Evolutionary conservation across 2,888 invertebrate species (phyloP).

Genomic region (Chaitophorus viminalis): DNA sequence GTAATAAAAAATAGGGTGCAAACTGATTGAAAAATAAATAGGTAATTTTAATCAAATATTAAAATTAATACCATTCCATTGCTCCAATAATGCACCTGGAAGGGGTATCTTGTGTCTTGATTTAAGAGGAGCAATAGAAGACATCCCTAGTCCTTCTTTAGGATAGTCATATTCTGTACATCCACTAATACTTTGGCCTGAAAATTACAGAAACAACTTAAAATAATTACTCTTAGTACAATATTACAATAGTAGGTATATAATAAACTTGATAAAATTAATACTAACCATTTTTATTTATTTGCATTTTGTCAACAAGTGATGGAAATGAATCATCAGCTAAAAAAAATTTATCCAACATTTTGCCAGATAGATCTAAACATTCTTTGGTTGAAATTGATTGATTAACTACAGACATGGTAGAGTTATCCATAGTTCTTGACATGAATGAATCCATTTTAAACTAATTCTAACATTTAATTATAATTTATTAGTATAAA

Average conservation of each 20-base stretch:
- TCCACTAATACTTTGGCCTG: conserved; percentile 72
- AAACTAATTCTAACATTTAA: background rate
- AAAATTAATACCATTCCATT: conserved; percentile 55
- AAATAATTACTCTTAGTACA: background rate
- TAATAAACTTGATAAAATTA: background rate
- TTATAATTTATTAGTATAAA: background rate
- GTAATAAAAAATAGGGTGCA: too few species aligned
- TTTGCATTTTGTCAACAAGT: conserved; percentile 73
- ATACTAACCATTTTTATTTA: conserved; percentile 68
- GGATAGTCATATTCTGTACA: conserved; percentile 92
- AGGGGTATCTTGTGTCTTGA: conserved; percentile 80
- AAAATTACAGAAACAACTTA: background rate
- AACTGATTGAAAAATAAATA: background rate
- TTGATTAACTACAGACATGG: conserved; percentile 44
- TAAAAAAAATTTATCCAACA: conserved; percentile 79
- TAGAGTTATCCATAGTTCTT: conserved; percentile 46
- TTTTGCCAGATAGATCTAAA: conserved; percentile 81
- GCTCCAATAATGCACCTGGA: conserved; percentile 32
- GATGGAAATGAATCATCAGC: conserved; percentile 79
- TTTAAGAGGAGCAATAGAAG: conserved; percentile 70
- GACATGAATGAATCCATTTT: conserved; percentile 45
- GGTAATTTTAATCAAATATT: background rate
- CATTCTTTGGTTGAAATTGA: conserved; percentile 69
- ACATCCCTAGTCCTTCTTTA: conserved; percentile 68
- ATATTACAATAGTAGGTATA: background rate